Percentiles rank a stretch among this genome's conserved stretches.
Evolutionary conservation across 2,113 vertebrate species (phyloP).

Genomic region (Sapayoa aenigma): DNA sequence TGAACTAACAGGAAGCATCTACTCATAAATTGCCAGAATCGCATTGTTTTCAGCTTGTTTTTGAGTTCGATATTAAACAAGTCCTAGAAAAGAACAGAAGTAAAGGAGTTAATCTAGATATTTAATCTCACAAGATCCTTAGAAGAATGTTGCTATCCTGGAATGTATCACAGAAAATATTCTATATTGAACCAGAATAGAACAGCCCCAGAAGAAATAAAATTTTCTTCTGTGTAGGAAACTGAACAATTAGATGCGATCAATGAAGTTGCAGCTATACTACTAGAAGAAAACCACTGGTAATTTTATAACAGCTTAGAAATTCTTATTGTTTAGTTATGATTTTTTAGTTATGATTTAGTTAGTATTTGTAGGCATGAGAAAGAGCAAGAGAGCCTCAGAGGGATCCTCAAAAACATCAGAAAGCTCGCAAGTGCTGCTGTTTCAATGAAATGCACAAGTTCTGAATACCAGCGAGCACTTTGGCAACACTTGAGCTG

Average conservation of each 20-base stretch:
- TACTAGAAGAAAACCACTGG: not conserved
- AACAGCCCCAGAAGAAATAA: slow-evolving; percentile 15
- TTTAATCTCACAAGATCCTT: not conserved
- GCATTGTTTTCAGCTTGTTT: not conserved
- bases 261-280: not conserved
- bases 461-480: not conserved
- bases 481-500: not conserved
- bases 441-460: not conserved
- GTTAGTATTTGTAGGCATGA: not conserved
- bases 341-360: slow-evolving; percentile 6
- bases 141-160: not conserved
- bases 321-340: not conserved
- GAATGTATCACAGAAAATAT: not conserved
- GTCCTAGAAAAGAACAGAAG: not conserved
- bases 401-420: not conserved
- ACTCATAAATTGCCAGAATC: not conserved
- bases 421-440: not conserved
- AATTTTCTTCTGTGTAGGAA: not conserved
- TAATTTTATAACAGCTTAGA: slow-evolving; percentile 8
- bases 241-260: not conserved
- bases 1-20: not conserved
- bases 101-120: slow-evolving; percentile 3
- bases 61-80: not conserved
- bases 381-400: not conserved
- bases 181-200: slow-evolving; percentile 10